These are phyloP conservation scores for Oxyruncus cristatus DNA, from an alignment of 2,113 vertebrate genomes.

Conservation along the genomic window DNA sequence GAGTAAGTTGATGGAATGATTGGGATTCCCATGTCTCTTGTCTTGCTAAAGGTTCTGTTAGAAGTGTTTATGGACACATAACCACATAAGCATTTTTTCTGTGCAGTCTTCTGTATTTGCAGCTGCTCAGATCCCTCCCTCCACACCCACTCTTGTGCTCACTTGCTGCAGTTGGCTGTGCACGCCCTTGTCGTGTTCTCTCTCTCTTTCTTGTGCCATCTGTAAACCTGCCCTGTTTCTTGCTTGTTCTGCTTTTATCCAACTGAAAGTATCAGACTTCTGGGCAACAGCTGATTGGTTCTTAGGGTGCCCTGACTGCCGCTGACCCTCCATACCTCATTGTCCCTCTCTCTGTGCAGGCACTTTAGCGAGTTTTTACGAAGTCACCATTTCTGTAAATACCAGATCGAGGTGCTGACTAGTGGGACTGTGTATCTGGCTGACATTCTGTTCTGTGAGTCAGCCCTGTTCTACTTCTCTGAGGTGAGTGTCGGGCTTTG, in stretches of 20 bases:
- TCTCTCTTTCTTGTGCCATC: neutral
- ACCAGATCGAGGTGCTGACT: conserved; percentile 99
- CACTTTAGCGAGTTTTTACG: conserved; percentile 97
- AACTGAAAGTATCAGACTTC: neutral
- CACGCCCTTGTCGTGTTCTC: neutral
- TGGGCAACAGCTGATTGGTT: neutral
- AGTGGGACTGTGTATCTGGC: conserved; percentile 97
- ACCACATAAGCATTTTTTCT: neutral
- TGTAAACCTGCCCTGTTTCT: neutral
- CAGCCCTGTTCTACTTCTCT: conserved; percentile 98
- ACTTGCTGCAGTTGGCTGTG: neutral
- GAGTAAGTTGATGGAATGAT: conserved; percentile 80
- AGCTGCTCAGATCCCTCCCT: neutral
- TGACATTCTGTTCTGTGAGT: conserved; percentile 98
- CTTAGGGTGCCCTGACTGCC: neutral
- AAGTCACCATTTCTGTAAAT: conserved; percentile 99
- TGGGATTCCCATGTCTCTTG: neutral
- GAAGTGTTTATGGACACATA: neutral
- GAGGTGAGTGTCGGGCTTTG: conserved; percentile 79
- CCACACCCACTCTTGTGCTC: neutral
- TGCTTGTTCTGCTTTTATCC: neutral
- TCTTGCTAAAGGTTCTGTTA: neutral
- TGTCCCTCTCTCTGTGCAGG: conserved; percentile 72
- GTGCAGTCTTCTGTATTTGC: neutral
- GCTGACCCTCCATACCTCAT: neutral